Evolutionary conservation across 2,888 invertebrate genomes (phyloP).

Genomic region (Noctua pronuba): DNA sequence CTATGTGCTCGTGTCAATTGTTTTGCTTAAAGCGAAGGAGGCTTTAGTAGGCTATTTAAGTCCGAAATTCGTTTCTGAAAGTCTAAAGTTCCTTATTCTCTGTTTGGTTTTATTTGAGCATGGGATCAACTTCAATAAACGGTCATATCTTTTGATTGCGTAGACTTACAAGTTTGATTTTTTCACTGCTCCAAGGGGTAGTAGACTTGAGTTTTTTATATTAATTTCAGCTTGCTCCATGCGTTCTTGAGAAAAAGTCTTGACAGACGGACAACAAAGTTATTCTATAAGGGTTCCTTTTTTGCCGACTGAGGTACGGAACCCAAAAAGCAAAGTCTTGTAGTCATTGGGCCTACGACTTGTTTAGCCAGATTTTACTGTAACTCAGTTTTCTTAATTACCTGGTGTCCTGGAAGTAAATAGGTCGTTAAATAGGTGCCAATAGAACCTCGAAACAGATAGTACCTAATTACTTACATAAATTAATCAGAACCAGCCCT

Average conservation of each 20-base stretch:
- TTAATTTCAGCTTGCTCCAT: no score
- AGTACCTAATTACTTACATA: background rate
- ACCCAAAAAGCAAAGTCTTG: background rate
- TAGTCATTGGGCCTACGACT: background rate
- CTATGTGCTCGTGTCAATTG: conserved; percentile 75
- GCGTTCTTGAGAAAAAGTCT: no score
- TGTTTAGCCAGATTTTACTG: background rate
- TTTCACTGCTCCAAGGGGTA: no score
- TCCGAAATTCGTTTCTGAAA: background rate
- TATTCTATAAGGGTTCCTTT: no score
- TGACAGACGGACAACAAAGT: no score
- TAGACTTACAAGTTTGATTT: no score
- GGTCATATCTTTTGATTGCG: no score
- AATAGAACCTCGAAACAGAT: background rate
- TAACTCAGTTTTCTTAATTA: background rate
- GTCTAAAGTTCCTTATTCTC: background rate
- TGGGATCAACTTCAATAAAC: background rate
- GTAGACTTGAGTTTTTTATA: no score
- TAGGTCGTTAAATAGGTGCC: background rate
- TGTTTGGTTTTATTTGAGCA: background rate
- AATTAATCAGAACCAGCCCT: background rate
- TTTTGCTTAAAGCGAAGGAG: conserved; percentile 69
- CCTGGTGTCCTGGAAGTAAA: background rate
- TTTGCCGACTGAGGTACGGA: no score
- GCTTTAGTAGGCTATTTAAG: conserved; percentile 31